Percentiles rank a stretch among this genome's conserved stretches.
These are phyloP conservation scores for Actinemys pallida DNA, from an alignment of 2,113 vertebrate species.

Conservation along the genomic window DNA sequence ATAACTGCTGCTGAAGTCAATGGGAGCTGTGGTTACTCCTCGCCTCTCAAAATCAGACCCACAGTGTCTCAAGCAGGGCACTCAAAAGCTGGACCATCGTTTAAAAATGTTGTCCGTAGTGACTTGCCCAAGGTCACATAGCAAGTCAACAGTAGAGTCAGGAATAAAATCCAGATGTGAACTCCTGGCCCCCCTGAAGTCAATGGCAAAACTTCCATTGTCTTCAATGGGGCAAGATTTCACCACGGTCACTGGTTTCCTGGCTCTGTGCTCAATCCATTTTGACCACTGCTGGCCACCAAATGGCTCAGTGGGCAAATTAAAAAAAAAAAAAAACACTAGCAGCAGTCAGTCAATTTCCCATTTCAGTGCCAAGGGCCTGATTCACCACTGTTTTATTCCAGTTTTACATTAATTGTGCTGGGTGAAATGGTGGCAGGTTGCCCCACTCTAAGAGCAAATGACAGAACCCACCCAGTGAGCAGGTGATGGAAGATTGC, in stretches of 20 bases:
- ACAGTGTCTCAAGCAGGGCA: not conserved
- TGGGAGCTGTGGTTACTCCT: not conserved
- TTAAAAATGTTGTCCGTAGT: not conserved
- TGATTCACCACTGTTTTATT: not conserved
- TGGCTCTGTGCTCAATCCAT: not conserved
- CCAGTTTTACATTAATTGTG: not conserved
- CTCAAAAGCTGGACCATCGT: not conserved
- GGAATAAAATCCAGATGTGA: not conserved
- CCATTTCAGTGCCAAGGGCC: not conserved
- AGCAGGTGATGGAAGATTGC: not conserved
- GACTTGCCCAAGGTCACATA: not conserved
- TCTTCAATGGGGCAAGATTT: not conserved
- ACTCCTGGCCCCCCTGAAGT: not conserved
- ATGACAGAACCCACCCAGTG: fast-evolving
- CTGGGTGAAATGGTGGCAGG: not conserved
- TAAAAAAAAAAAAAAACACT: not conserved
- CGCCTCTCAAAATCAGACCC: not conserved
- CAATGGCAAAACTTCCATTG: not conserved
- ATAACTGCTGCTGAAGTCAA: not conserved
- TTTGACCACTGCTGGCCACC: not conserved
- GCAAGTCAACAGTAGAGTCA: not conserved
- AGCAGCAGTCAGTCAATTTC: not conserved
- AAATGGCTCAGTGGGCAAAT: not conserved
- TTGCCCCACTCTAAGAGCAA: not conserved
- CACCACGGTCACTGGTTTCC: not conserved